phyloP scores from a whole-genome alignment of 1,140 invertebrate genomes.

The Vollenhovia emeryi region DNA sequence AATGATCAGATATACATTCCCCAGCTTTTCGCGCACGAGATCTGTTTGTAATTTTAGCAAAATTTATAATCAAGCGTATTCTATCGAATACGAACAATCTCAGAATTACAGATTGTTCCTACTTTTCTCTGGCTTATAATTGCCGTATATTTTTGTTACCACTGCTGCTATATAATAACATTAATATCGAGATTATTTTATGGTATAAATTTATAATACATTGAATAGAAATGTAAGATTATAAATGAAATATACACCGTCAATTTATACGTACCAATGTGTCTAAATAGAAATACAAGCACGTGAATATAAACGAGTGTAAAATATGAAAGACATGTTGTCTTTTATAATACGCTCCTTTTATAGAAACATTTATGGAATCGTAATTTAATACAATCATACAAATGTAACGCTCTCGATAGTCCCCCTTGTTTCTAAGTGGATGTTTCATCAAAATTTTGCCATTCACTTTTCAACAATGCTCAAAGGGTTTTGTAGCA shows the following conservation, averaged over 20 bases:
- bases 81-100: neutral
- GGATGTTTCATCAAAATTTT: conserved; percentile 10
- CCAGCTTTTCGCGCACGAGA: neutral
- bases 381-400: neutral
- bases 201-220: neutral
- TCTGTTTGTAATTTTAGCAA: neutral
- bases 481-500: conserved; percentile 14
- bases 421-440: neutral
- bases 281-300: neutral
- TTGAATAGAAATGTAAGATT: neutral
- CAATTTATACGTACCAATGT: neutral
- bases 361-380: neutral
- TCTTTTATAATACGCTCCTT: neutral
- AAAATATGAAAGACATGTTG: no score
- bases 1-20: neutral
- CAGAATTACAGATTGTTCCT: neutral
- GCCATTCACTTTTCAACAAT: conserved; percentile 18
- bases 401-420: neutral
- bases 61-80: neutral
- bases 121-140: neutral
- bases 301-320: no score
- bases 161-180: neutral
- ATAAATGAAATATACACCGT: neutral
- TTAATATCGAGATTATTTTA: neutral
- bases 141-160: neutral